These are phyloP conservation scores for Fragum fragum DNA, from an alignment of 2,888 invertebrate genomes.

Conservation along the genomic window DNA sequence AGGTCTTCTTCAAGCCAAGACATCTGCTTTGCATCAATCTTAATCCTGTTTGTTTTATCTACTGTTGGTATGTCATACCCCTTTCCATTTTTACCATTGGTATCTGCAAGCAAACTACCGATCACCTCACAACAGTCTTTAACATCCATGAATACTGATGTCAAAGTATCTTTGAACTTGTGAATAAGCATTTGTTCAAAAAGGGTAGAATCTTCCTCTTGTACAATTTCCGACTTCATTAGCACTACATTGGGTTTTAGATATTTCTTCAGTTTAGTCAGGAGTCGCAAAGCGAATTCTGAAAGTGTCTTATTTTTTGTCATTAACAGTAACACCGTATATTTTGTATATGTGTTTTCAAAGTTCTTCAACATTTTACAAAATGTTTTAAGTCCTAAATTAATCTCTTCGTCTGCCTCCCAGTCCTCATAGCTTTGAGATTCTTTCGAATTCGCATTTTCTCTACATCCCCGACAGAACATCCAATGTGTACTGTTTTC, in stretches of 20 bases:
- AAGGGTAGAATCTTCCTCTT: background rate
- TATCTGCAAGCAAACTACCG: background rate
- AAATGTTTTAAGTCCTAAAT: background rate
- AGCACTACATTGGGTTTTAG: background rate
- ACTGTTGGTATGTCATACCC: slow-evolving; percentile 10
- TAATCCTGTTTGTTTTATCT: background rate
- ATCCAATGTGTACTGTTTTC: slow-evolving; percentile 52
- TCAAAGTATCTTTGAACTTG: background rate
- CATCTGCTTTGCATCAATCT: slow-evolving; percentile 39
- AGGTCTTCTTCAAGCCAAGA: slow-evolving; percentile 59
- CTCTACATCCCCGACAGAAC: slow-evolving; percentile 48
- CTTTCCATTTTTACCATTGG: background rate
- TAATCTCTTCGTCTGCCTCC: slow-evolving; percentile 24
- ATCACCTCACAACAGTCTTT: background rate
- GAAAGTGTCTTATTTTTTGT: background rate
- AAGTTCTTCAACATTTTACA: too few relatives aligned
- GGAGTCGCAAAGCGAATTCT: slow-evolving; percentile 5
- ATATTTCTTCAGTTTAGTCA: background rate
- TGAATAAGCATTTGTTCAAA: background rate
- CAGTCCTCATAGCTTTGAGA: slow-evolving; percentile 30
- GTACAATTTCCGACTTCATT: background rate
- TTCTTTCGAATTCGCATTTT: slow-evolving; percentile 52
- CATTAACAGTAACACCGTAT: too few relatives aligned
- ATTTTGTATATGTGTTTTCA: too few relatives aligned
- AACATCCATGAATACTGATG: background rate